A percentile compares a stretch with the other conserved stretches of the same genome.
These are phyloP conservation scores for Centropus unirufus DNA, from an alignment of 2,113 vertebrate genomes.

Conservation along the genomic window DNA sequence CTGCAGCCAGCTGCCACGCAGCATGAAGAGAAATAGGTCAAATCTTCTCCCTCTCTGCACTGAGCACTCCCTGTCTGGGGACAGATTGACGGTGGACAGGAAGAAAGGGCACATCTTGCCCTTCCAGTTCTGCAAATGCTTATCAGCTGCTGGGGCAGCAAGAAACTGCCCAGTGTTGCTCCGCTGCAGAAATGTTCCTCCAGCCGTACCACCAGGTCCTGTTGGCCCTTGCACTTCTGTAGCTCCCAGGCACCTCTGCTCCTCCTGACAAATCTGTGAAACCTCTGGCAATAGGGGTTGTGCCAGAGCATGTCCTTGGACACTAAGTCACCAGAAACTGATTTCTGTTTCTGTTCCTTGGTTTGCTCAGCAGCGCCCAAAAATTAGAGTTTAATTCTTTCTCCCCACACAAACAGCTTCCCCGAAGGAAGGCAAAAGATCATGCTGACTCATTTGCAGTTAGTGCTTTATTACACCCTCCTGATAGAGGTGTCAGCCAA, in stretches of 20 bases:
- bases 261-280: fast-evolving
- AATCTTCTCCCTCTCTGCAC: background rate
- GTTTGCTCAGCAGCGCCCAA: fast-evolving
- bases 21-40: fast-evolving
- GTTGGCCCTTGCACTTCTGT: fast-evolving
- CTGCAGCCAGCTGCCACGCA: background rate
- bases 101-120: background rate
- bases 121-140: background rate
- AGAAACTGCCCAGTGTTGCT: background rate
- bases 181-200: background rate
- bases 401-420: background rate
- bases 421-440: background rate
- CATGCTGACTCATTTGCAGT: background rate
- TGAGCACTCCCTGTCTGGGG: background rate
- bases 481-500: fast-evolving
- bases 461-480: background rate
- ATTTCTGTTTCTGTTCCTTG: constrained; percentile 35
- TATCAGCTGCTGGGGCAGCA: background rate
- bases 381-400: background rate
- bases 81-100: fast-evolving
- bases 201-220: background rate
- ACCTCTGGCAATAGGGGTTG: background rate
- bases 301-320: fast-evolving
- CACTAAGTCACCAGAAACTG: fast-evolving
- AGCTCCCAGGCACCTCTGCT: background rate